A percentile compares a stretch with the other conserved stretches of the same genome.
phyloP scores from a whole-genome alignment of 2,113 vertebrate genomes.

The Dromaius novaehollandiae region DNA sequence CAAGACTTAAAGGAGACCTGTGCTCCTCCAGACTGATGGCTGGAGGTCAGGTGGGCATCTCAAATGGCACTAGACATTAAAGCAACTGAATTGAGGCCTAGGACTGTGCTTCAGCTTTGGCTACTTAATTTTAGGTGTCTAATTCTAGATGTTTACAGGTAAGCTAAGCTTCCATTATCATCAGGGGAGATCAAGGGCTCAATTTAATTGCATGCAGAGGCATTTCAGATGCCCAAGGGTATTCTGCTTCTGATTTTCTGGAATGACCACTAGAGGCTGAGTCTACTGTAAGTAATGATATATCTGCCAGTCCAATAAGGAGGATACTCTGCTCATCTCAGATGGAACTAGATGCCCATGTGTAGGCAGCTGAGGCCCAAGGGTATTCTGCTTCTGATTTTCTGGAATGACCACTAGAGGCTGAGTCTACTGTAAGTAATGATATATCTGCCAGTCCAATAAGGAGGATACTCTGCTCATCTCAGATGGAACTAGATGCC shows the following conservation, averaged over 20 bases:
- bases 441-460: not conserved
- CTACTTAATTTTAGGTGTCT: not conserved
- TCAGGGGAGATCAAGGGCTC: not conserved
- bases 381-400: not conserved
- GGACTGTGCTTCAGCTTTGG: not conserved
- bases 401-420: not conserved
- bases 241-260: not conserved
- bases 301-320: not conserved
- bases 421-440: not conserved
- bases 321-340: not conserved
- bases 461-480: not conserved
- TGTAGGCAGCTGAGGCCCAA: not conserved
- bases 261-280: not conserved
- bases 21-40: not conserved
- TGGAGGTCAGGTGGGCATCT: not conserved
- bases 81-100: not conserved
- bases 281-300: not conserved
- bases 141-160: not conserved
- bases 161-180: not conserved
- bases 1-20: not conserved
- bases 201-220: not conserved
- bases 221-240: constrained; percentile 5
- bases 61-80: not conserved
- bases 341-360: not conserved
- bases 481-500: not conserved